A percentile compares a stretch with the other conserved stretches of the same genome.
These are phyloP conservation scores for Pontoporia blainvillei DNA, from an alignment of 2,113 vertebrate genomes.

Conservation along the genomic window DNA sequence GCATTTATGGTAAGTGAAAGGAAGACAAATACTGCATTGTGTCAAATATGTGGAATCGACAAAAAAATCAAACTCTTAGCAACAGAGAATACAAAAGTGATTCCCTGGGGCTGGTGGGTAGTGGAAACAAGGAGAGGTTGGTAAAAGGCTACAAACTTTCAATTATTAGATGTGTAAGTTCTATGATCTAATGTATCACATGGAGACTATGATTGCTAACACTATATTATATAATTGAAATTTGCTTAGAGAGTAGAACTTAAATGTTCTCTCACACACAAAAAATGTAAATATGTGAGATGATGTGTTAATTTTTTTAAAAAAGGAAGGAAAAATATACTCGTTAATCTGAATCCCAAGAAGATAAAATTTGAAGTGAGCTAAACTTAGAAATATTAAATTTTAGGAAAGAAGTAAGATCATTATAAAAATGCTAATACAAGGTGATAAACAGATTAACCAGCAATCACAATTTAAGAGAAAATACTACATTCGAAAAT, in stretches of 20 bases:
- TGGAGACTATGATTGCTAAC: background rate
- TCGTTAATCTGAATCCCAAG: background rate
- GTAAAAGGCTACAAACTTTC: background rate
- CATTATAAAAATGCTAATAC: background rate
- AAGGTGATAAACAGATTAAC: background rate
- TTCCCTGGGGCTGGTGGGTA: background rate
- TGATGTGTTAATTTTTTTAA: background rate
- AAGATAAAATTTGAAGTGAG: background rate
- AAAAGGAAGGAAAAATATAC: background rate
- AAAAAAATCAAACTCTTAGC: background rate
- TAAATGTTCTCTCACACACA: background rate
- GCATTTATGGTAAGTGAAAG: background rate
- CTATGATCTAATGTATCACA: background rate
- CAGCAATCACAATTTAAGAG: background rate
- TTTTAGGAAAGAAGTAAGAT: background rate
- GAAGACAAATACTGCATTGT: background rate
- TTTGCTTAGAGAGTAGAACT: background rate
- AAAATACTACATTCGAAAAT: background rate
- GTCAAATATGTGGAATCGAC: background rate
- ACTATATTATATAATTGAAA: background rate
- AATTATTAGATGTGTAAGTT: background rate
- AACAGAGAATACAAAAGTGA: background rate
- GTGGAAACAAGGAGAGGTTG: background rate
- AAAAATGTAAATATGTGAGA: background rate
- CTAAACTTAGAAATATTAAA: background rate